Evolutionary conservation across 2,797 vertebrate genomes (phyloP), one percentile per base, ranked within the genome.

Genomic region (Rhinophrynus dorsalis): DNA sequence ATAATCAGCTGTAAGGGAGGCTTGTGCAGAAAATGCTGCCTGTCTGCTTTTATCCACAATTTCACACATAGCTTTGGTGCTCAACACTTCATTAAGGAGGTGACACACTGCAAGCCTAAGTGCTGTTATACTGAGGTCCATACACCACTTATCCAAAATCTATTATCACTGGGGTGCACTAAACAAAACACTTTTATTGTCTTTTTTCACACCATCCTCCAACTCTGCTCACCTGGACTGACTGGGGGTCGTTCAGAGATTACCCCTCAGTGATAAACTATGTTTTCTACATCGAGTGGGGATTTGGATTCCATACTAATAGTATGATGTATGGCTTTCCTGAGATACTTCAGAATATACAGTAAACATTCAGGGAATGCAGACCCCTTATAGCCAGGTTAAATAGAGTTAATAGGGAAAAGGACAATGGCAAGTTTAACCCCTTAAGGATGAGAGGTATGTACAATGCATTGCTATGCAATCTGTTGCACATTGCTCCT

Each of bases 41-140:
- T 17, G 40, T n/a, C n/a, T n/a, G n/a, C n/a, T n/a, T n/a, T 17
- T 44, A 20, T 20, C 6, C 4, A 17, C 15, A 17, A 17, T 18
- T 35, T 68, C 59, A 63, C 70, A 18, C 56, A 58, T 33, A 21
- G 35, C 47, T 67, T 33, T 20, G 15, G 21, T n/a, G 29, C 17
- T 6, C 3, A 1, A 23, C 50, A 1, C 21, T 20, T 1, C 26
- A 20, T 50, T 9, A 2, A 11, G 12, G 29, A 65, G 17, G 9
- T 38, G 33, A 44, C 6, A 48, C 20, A 0, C 8, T 29, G 10
- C 1, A 42, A 42, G 29, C 6, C n/a, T n/a, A n/a, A n/a, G n/a
- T 2, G 6, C 38, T 1, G 9, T 17, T 10, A 24, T 20, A 1
- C 6, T 6, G 32, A 13, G 6, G 17, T n/a, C 15, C 3, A 5